A percentile compares a stretch with the other conserved stretches of the same genome.
These are phyloP conservation scores for Drosophila pallidifrons DNA, from an alignment of 1,140 invertebrate species.

Conservation along the genomic window DNA sequence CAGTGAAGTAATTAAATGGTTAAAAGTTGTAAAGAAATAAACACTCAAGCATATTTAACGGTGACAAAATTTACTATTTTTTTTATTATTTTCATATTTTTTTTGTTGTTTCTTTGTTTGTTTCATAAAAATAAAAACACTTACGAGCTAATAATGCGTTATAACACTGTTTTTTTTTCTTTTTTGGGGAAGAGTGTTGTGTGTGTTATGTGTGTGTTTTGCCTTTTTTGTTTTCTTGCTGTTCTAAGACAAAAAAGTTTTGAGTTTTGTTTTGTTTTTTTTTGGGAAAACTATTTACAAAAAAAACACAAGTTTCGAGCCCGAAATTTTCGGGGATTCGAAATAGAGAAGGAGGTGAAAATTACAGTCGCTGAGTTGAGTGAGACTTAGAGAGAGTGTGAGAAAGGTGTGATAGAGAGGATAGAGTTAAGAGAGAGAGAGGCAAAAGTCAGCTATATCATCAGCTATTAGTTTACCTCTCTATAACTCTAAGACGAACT, in stretches of 20 bases:
- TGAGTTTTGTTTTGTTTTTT: conserved; percentile 35
- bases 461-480: not conserved
- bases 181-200: conserved; percentile 51
- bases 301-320: conserved; percentile 48
- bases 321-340: conserved; percentile 41
- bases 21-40: not conserved
- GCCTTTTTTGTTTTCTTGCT: conserved; percentile 6
- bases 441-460: too few relatives aligned
- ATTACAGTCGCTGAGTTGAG: conserved; percentile 71
- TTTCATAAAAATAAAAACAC: conserved; percentile 85
- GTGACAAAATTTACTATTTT: conserved; percentile 85
- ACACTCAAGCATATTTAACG: conserved; percentile 63
- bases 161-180: conserved; percentile 74
- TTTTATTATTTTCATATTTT: conserved; percentile 84
- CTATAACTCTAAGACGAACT: conserved; percentile 55
- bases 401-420: conserved; percentile 8
- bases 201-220: conserved; percentile 24
- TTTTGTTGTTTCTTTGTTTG: conserved; percentile 85
- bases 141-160: conserved; percentile 84
- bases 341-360: conserved; percentile 31
- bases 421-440: conserved; percentile 2
- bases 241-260: too few relatives aligned
- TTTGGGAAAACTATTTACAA: conserved; percentile 78
- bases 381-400: conserved; percentile 2
- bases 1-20: not conserved